A percentile compares a stretch with the other conserved stretches of the same genome.
Evolutionary conservation across 2,797 vertebrate species (phyloP).

Genomic region (Uromys caudimaculatus): DNA sequence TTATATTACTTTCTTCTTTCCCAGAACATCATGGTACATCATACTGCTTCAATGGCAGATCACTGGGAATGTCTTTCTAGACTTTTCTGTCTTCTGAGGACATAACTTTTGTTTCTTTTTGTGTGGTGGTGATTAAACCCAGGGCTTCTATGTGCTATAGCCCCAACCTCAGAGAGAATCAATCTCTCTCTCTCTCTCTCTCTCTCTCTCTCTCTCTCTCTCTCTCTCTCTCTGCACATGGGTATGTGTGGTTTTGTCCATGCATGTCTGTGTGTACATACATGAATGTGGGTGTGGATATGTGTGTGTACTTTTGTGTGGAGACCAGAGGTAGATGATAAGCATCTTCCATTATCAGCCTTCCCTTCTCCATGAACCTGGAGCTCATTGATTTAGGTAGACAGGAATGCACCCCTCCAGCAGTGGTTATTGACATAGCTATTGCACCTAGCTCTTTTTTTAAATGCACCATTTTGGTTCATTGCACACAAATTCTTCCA

Average conservation of each 20-base stretch:
- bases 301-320: not conserved
- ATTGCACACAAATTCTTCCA: conserved; percentile 3
- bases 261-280: not conserved
- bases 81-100: conserved; percentile 20
- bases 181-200: not conserved
- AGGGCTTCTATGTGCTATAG: not conserved
- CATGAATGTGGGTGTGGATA: not conserved
- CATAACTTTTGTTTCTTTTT: not conserved
- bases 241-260: not conserved
- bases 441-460: not conserved
- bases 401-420: not conserved
- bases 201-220: too few species aligned
- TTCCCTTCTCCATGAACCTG: not conserved
- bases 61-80: not conserved
- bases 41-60: not conserved
- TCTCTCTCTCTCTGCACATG: not conserved
- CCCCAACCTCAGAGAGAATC: not conserved
- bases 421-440: not conserved
- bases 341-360: not conserved
- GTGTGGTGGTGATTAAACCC: not conserved
- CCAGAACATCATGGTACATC: not conserved
- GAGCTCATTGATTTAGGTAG: not conserved
- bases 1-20: not conserved
- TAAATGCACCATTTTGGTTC: not conserved
- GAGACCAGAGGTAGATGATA: not conserved